Percentiles rank a stretch among this genome's conserved stretches.
Conservation (phyloP, 2,888 invertebrate genomes). For the Choristoneura rosaceana region DNA sequence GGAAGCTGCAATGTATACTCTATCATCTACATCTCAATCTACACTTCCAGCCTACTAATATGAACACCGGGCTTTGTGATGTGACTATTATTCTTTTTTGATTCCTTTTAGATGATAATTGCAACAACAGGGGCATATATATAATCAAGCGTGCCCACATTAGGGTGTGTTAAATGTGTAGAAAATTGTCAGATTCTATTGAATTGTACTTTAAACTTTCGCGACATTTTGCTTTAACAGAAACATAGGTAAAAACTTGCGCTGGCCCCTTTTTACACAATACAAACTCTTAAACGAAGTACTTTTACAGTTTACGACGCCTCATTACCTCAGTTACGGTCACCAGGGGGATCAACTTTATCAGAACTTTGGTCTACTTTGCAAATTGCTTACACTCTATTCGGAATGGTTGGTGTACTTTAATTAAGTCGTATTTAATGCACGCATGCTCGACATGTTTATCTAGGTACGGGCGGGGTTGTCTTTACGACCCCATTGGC, state of each 20-base stretch:
- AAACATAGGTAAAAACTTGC: constrained; percentile 13
- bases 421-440: constrained; percentile 54
- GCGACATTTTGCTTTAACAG: constrained; percentile 11
- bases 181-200: too few species aligned
- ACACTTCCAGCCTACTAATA: too few species aligned
- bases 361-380: constrained; percentile 62
- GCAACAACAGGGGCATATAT: too few species aligned
- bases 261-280: constrained; percentile 24
- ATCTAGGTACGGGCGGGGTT: constrained; percentile 1
- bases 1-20: too few species aligned
- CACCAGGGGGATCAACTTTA: constrained; percentile 71
- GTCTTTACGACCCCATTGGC: constrained; percentile 13
- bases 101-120: too few species aligned
- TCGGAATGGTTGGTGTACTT: constrained; percentile 53
- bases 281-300: constrained; percentile 33
- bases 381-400: constrained; percentile 69
- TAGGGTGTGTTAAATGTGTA: too few species aligned
- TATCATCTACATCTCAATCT: too few species aligned
- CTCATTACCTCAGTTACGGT: constrained; percentile 56
- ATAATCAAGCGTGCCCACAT: too few species aligned
- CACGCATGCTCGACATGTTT: constrained; percentile 47
- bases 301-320: constrained; percentile 39
- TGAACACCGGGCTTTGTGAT: too few species aligned
- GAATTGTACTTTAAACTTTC: too few species aligned
- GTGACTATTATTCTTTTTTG: too few species aligned